Evolutionary conservation across 1,140 invertebrate species (phyloP).

Genomic region (Caenorhabditis briggsae): DNA sequence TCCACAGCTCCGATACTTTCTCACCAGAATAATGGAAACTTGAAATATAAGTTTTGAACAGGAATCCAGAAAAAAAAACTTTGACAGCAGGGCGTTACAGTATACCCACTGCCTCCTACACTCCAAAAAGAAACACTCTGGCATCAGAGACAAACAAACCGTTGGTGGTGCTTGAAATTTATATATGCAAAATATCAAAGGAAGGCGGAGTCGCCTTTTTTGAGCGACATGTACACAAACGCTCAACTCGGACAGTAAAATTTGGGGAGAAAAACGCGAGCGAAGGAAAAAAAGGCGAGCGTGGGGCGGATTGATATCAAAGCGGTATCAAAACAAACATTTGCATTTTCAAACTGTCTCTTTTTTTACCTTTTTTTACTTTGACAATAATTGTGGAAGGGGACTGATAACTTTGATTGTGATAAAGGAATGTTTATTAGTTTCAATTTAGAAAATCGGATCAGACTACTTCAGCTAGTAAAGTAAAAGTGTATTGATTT

Average conservation of each 20-base stretch:
- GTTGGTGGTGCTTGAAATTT: conserved; percentile 24
- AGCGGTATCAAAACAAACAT: conserved; percentile 53
- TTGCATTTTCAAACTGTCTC: conserved; percentile 44
- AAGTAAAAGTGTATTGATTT: no score
- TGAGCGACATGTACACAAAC: conserved; percentile 48
- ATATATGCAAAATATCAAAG: conserved; percentile 44
- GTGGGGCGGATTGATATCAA: conserved; percentile 26
- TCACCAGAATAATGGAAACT: no score
- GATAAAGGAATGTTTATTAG: background rate
- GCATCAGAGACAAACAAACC: conserved; percentile 28
- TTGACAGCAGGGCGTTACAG: background rate
- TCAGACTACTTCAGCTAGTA: no score
- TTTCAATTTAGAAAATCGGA: background rate
- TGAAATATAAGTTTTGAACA: no score
- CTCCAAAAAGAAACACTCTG: background rate
- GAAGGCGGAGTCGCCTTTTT: conserved; percentile 42
- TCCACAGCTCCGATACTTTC: no score
- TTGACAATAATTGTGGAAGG: background rate
- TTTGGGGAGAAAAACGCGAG: background rate
- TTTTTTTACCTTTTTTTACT: conserved; percentile 19
- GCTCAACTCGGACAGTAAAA: conserved; percentile 32
- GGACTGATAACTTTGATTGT: no score
- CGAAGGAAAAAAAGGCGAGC: background rate
- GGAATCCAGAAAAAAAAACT: no score
- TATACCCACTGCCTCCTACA: background rate